Evolutionary conservation across 35 echinoderm and acorn worm genomes (phyloP).

Genomic region (Diadema setosum): DNA sequence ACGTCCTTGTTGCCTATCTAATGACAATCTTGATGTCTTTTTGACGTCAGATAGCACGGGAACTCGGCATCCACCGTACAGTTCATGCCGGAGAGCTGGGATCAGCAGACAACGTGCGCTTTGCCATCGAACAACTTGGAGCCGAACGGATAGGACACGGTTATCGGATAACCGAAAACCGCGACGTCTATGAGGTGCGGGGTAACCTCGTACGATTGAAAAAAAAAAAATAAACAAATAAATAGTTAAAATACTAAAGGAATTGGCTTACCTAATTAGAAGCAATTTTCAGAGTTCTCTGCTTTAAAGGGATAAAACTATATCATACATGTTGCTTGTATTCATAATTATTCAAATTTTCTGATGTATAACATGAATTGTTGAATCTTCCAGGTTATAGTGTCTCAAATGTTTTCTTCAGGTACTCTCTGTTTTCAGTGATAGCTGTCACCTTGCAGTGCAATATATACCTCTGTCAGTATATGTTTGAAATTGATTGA

Average conservation of each 20-base stretch:
- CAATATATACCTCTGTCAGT: too few relatives aligned
- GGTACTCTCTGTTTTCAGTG: too few relatives aligned
- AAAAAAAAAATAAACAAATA: background rate
- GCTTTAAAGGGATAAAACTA: background rate
- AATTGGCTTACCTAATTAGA: background rate
- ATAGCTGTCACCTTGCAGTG: too few relatives aligned
- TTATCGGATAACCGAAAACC: constrained; percentile 38
- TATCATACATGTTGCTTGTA: background rate
- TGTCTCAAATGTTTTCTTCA: too few relatives aligned
- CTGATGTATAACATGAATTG: too few relatives aligned
- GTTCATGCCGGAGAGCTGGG: constrained; percentile 69
- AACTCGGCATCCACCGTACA: constrained; percentile 42
- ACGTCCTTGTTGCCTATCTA: too few relatives aligned
- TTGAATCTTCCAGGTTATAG: too few relatives aligned
- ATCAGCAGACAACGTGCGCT: constrained; percentile 29
- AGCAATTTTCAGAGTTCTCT: background rate
- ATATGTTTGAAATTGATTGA: too few relatives aligned
- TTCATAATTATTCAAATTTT: background rate
- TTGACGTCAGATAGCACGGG: constrained; percentile 56
- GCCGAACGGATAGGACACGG: constrained; percentile 75
- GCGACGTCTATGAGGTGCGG: constrained; percentile 43
- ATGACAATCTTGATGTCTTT: too few relatives aligned
- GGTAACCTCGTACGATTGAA: background rate
- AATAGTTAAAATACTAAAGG: background rate
- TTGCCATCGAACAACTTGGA: constrained; percentile 44